Base-by-base conservation (phyloP, 2,888 invertebrate genomes). In the Endomychus coccineus region DNA sequence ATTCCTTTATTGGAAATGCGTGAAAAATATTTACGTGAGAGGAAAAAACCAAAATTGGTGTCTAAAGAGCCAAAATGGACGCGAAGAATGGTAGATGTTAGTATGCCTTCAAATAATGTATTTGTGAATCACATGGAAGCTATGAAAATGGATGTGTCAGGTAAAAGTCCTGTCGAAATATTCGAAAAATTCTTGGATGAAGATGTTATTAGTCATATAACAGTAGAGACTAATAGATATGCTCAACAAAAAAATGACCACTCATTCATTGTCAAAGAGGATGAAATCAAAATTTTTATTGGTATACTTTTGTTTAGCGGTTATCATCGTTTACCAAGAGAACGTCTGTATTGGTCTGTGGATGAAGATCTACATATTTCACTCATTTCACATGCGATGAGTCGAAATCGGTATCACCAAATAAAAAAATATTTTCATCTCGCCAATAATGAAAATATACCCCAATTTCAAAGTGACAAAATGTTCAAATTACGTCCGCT, bases 401-500 rank as follows among this genome's bases (percentile, higher is more conserved):
- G 34, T 14, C 4, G 24, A 10, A 32, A 32, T 32, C 11, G 2
- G 7, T 27, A 19, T 15, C 2, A 7, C 3, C 27, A 27, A 9
- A 13, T 34, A 4, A 34, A 34, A 7, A 7, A n/a, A 3, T 4
- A 16, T 2, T 10, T 25, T 11, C 34, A 34, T 27, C 12, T 34
- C 2, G 13, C n/a, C 7, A 16, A 34, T 27, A 27, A 34, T 25
- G 6, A 15, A 16, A 48, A 49, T 48, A 43, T 50, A 33, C 13
- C 14, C 11, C 10, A 37, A 7, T 27, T 21, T 11, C 13, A 35
- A 2, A 7, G 17, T 25, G 48, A 46, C 34, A 43, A 38, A 40
- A 36, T 40, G 33, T 36, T 16, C 27, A 47, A 45, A 41, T 5
- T 49, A 6, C 16, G 42, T 10, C 46, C 45, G 7, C 28, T 46